Evolutionary conservation across 2,888 invertebrate genomes (phyloP).

Genomic region (Caenorhabditis macrosperma): DNA sequence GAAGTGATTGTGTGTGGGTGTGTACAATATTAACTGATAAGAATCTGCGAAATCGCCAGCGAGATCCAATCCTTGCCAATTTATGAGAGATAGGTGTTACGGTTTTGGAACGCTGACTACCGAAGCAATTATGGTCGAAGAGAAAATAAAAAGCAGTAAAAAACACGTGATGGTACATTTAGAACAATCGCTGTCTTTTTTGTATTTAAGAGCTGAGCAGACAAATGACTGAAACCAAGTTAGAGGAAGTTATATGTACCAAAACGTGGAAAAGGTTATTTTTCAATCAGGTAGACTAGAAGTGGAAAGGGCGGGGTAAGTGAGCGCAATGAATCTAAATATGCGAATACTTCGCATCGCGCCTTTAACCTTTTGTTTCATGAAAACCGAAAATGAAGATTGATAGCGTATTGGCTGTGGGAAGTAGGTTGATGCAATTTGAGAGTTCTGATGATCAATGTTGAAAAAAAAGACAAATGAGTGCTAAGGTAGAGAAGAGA

Average conservation of each 20-base stretch:
- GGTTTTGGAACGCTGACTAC: constrained; percentile 37
- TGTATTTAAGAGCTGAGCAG: too few relatives aligned
- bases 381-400: background rate
- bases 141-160: background rate
- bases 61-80: constrained; percentile 21
- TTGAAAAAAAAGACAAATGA: background rate
- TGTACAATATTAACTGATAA: constrained; percentile 39
- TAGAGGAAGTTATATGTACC: too few relatives aligned
- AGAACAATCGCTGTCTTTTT: too few relatives aligned
- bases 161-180: too few relatives aligned
- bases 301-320: too few relatives aligned
- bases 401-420: background rate
- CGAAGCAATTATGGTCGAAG: background rate
- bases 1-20: constrained; percentile 49
- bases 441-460: background rate
- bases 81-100: constrained; percentile 44
- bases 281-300: too few relatives aligned
- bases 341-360: background rate
- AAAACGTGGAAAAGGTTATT: too few relatives aligned
- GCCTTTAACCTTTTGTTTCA: constrained; percentile 1
- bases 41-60: constrained; percentile 44
- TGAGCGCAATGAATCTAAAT: background rate
- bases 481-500: background rate
- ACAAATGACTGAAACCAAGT: too few relatives aligned
- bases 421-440: constrained; percentile 8